Evolutionary conservation across 1,140 invertebrate genomes (phyloP).

Genomic region (Nasonia giraulti): DNA sequence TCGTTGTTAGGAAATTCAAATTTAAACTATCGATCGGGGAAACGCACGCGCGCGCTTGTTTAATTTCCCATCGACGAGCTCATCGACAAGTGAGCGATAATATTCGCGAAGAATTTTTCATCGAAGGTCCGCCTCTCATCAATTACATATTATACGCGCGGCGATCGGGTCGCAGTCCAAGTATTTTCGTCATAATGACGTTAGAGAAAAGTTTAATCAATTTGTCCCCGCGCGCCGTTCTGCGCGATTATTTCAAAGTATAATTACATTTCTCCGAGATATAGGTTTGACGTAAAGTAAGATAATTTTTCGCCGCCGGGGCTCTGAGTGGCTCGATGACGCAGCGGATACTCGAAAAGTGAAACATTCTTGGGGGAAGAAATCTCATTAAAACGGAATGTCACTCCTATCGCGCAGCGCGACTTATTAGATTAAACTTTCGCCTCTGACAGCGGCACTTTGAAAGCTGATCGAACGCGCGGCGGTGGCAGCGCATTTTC

Average conservation of each 20-base stretch:
- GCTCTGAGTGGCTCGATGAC: slow-evolving; percentile 19
- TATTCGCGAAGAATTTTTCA: too few relatives aligned
- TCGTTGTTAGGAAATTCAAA: slow-evolving; percentile 1
- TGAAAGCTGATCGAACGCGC: slow-evolving; percentile 13
- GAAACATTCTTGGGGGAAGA: slow-evolving; percentile 50
- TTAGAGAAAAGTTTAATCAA: background rate
- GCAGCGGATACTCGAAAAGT: slow-evolving; percentile 35
- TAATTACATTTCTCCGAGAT: slow-evolving; percentile 36
- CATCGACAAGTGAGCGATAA: too few relatives aligned
- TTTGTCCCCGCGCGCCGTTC: background rate
- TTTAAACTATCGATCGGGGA: background rate
- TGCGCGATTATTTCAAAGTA: slow-evolving; percentile 1
- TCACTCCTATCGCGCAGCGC: slow-evolving; percentile 29
- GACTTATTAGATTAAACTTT: slow-evolving; percentile 53
- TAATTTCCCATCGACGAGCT: background rate
- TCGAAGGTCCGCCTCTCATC: background rate
- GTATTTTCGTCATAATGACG: background rate
- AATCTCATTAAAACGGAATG: slow-evolving; percentile 50
- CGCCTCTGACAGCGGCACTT: slow-evolving; percentile 23
- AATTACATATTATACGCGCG: background rate
- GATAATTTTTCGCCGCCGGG: slow-evolving; percentile 33
- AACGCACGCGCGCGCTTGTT: background rate
- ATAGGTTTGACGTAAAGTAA: slow-evolving; percentile 8
- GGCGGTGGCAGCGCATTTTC: background rate
- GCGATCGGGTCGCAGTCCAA: background rate